Conservation (phyloP, 1,140 invertebrate species). For the Leptopilina clavipes region DNA sequence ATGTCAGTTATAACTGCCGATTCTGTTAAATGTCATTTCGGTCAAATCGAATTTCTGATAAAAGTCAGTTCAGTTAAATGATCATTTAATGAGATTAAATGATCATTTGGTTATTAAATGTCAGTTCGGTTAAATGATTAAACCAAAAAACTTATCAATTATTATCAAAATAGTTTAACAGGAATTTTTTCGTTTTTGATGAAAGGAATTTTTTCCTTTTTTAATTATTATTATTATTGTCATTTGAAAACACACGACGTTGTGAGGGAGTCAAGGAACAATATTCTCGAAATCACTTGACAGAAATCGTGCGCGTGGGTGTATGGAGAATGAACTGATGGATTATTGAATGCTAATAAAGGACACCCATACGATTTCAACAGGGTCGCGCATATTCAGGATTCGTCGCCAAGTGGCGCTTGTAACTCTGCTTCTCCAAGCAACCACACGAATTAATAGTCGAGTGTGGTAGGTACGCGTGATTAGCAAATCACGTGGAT, state of each 20-base stretch:
- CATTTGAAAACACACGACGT: neutral
- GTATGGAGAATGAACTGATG: constrained; percentile 32
- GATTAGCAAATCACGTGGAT: constrained; percentile 43
- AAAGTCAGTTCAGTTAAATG: too few relatives aligned
- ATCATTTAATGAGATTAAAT: too few relatives aligned
- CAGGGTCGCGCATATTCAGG: constrained; percentile 39
- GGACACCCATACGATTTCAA: constrained; percentile 37
- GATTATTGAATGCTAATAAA: constrained; percentile 40
- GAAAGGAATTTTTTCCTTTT: too few relatives aligned
- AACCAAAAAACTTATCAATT: too few relatives aligned
- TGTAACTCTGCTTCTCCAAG: constrained; percentile 37
- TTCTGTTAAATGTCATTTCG: too few relatives aligned
- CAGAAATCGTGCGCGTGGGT: constrained; percentile 35
- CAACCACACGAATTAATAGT: constrained; percentile 35
- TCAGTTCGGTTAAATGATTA: too few relatives aligned
- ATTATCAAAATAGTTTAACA: too few relatives aligned
- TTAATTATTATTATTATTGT: too few relatives aligned
- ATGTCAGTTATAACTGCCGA: too few relatives aligned
- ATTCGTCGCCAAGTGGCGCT: constrained; percentile 41
- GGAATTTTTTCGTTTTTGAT: too few relatives aligned
- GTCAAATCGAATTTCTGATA: too few relatives aligned
- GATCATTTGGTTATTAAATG: too few relatives aligned
- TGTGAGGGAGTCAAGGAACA: neutral
- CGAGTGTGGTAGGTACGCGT: constrained; percentile 36
- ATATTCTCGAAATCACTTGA: constrained; percentile 6